These are phyloP conservation scores for Scaptomyza reducta DNA, from an alignment of 2,888 invertebrate species.

Conservation along the genomic window DNA sequence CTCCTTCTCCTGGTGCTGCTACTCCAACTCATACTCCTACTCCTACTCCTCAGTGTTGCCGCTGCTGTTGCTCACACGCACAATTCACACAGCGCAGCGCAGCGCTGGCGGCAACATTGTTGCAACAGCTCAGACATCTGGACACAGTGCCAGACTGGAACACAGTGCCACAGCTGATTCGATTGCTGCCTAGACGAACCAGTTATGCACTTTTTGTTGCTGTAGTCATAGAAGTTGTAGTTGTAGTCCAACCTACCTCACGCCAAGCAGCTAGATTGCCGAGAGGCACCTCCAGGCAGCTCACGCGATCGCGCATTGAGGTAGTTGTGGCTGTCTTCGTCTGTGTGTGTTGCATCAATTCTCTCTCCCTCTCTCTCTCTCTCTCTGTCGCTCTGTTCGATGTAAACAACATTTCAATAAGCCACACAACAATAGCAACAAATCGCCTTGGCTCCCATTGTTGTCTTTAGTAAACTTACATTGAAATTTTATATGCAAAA, in stretches of 20 bases:
- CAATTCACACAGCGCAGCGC: slow-evolving; percentile 47
- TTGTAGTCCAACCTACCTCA: slow-evolving; percentile 66
- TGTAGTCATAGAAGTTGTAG: slow-evolving; percentile 10
- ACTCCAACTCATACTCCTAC: slow-evolving; percentile 1
- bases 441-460: slow-evolving; percentile 66
- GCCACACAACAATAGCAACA: slow-evolving; percentile 54
- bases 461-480: slow-evolving; percentile 71
- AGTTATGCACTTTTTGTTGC: slow-evolving; percentile 58
- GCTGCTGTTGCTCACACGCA: slow-evolving; percentile 33
- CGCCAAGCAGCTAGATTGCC: slow-evolving; percentile 52
- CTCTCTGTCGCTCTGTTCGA: slow-evolving; percentile 1
- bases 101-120: slow-evolving; percentile 65
- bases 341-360: slow-evolving; percentile 46
- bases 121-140: slow-evolving; percentile 54
- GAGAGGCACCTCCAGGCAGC: slow-evolving; percentile 43
- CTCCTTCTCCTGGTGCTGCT: slow-evolving; percentile 5
- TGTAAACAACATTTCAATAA: slow-evolving; percentile 71
- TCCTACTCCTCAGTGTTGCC: slow-evolving; percentile 14
- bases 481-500: slow-evolving; percentile 72
- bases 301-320: slow-evolving; percentile 58
- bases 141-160: slow-evolving; percentile 24
- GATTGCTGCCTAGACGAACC: slow-evolving; percentile 58
- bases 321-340: slow-evolving; percentile 33
- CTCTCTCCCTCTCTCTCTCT: slow-evolving; percentile 8
- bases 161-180: slow-evolving; percentile 55